Conservation (phyloP, 2,888 invertebrate genomes). For the Drosophila kanekoi region DNA sequence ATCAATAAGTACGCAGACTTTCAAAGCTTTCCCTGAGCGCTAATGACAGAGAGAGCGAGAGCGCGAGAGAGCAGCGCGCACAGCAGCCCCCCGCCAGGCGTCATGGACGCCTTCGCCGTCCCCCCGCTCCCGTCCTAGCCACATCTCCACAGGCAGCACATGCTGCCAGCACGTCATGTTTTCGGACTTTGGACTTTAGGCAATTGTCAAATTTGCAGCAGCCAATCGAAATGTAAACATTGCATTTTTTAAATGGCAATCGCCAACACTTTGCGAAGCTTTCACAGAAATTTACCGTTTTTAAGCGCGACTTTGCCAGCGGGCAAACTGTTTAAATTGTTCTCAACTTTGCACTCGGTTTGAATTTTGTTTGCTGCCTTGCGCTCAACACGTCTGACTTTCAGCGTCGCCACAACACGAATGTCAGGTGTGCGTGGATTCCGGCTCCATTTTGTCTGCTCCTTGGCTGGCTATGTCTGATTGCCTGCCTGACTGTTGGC, state of each 20-base stretch:
- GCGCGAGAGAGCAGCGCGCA: conserved; percentile 28
- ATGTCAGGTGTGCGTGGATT: conserved; percentile 81
- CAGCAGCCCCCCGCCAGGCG: conserved; percentile 20
- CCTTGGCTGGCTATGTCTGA: conserved; percentile 32
- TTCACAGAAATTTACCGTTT: conserved; percentile 48
- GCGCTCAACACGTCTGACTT: conserved; percentile 80
- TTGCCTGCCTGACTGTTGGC: conserved; percentile 35
- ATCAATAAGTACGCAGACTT: conserved; percentile 56
- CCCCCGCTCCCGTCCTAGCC: conserved; percentile 26
- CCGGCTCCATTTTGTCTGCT: conserved; percentile 71
- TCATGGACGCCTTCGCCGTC: conserved; percentile 8
- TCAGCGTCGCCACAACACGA: conserved; percentile 80
- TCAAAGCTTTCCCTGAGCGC: conserved; percentile 43
- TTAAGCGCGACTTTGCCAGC: conserved; percentile 49
- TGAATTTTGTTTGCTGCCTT: conserved; percentile 43
- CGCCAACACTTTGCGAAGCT: conserved; percentile 10
- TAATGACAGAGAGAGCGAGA: conserved; percentile 12
- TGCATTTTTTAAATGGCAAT: conserved; percentile 5
- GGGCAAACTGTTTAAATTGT: conserved; percentile 54
- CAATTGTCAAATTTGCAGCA: conserved; percentile 36
- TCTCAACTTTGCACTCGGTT: conserved; percentile 60
- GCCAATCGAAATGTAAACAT: conserved; percentile 39
- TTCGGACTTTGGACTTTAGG: conserved; percentile 19
- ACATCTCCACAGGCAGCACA: conserved; percentile 63
- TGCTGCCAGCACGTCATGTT: conserved; percentile 60